Evolutionary conservation across 2,888 invertebrate species (phyloP).

Genomic region (Alviniconcha strummeri): DNA sequence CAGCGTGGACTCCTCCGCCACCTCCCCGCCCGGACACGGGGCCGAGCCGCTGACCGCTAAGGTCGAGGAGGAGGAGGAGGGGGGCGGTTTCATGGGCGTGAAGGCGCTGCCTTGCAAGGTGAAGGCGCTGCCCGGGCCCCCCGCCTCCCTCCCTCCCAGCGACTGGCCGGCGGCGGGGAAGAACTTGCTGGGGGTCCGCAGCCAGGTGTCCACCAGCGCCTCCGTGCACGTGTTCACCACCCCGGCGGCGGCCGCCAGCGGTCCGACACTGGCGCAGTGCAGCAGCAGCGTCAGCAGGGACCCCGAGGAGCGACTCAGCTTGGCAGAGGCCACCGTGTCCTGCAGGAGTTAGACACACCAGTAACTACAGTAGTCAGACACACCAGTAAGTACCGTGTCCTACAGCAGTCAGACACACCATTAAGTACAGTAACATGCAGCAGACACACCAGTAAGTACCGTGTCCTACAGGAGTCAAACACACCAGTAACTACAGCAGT

Average conservation of each 20-base stretch:
- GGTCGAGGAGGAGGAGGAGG: background rate
- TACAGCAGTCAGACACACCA: too few relatives aligned
- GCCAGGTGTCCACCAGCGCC: conserved; percentile 68
- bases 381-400: too few relatives aligned
- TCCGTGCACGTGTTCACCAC: conserved; percentile 60
- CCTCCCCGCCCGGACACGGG: background rate
- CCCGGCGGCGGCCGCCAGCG: conserved; percentile 61
- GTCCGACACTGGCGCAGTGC: conserved; percentile 58
- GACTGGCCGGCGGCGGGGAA: background rate
- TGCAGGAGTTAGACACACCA: conserved; percentile 20
- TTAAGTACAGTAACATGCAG: too few relatives aligned
- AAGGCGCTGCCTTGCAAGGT: conserved; percentile 33
- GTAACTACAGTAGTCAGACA: too few relatives aligned
- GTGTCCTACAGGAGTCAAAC: too few relatives aligned
- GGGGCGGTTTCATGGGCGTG: conserved; percentile 43
- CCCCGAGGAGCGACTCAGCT: conserved; percentile 58
- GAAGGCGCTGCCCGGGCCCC: conserved; percentile 19
- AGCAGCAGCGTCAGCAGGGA: conserved; percentile 58
- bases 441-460: too few relatives aligned
- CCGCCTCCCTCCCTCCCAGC: background rate
- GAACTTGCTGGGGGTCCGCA: conserved; percentile 56
- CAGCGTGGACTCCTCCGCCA: conserved; percentile 47
- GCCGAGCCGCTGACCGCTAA: background rate
- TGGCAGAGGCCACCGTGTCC: conserved; percentile 65
- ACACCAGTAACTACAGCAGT: too few relatives aligned